Conservation (phyloP, 2,797 vertebrate species). For the Spinus pinus region DNA sequence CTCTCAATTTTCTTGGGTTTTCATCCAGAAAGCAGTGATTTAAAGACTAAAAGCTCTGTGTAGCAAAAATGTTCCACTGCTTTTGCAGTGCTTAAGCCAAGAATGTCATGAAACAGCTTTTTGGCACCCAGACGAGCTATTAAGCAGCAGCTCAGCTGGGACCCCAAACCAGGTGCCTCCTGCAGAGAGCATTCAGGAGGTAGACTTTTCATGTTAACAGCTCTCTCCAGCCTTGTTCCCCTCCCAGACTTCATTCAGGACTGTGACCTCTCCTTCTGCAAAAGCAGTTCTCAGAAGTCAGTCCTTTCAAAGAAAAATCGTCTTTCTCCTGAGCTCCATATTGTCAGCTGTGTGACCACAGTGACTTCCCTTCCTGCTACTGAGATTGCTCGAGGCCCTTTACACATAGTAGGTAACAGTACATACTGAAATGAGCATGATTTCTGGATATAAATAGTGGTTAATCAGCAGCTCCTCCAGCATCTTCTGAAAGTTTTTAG, state of each 20-base stretch:
- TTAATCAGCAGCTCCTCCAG: not conserved
- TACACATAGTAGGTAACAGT: not conserved
- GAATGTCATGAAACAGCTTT: constrained; percentile 47
- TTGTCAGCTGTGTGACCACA: not conserved
- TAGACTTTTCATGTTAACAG: not conserved
- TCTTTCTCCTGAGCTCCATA: not conserved
- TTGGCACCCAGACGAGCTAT: constrained; percentile 50
- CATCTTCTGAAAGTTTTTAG: not conserved
- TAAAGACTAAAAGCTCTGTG: constrained; percentile 46
- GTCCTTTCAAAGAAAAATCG: not conserved
- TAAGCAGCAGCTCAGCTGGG: constrained; percentile 44
- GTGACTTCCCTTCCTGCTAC: not conserved
- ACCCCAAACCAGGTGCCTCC: constrained; percentile 50
- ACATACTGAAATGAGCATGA: not conserved
- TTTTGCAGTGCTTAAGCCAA: constrained; percentile 42
- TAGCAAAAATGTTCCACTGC: constrained; percentile 52
- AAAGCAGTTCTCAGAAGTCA: not conserved
- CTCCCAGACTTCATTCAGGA: not conserved
- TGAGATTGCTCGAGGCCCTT: not conserved
- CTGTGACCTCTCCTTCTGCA: not conserved
- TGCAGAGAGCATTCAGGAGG: constrained; percentile 30
- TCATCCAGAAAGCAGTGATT: constrained; percentile 37
- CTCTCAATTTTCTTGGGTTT: constrained; percentile 33
- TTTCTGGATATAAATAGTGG: not conserved
- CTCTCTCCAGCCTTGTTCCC: not conserved